Percentiles rank a stretch among this genome's conserved stretches.
Conservation (phyloP, 2,797 vertebrate species). For the Staurois parvus region DNA sequence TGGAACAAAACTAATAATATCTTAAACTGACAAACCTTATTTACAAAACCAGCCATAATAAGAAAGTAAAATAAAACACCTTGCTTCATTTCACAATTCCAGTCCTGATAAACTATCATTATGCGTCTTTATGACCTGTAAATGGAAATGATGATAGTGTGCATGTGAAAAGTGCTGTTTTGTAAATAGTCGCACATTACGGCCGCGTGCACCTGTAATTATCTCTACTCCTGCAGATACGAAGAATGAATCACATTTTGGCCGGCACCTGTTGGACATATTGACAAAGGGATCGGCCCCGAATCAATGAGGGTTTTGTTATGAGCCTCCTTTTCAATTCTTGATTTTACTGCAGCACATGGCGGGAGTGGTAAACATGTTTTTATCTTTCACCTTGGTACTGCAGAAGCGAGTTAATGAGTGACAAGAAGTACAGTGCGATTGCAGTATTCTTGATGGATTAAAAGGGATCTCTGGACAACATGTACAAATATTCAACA, state of each 20-base stretch:
- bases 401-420: conserved; percentile 16
- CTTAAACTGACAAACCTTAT: background rate
- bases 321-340: background rate
- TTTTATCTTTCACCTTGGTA: background rate
- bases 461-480: background rate
- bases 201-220: background rate
- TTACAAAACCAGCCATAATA: background rate
- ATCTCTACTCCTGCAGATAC: background rate
- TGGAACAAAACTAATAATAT: too few species aligned
- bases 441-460: background rate
- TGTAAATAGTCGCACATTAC: background rate
- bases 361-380: conserved; percentile 25
- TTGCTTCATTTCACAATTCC: background rate
- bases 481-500: too few species aligned
- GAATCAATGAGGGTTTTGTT: background rate
- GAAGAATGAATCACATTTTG: background rate
- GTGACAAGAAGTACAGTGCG: conserved; percentile 1
- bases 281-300: background rate
- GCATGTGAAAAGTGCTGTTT: background rate
- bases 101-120: background rate
- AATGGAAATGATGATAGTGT: too few species aligned
- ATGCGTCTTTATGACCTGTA: background rate
- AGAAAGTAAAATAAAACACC: background rate
- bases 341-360: background rate
- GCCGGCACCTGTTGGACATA: conserved; percentile 1